phyloP scores from a whole-genome alignment of 2,113 vertebrate genomes.

The Columbina picui region DNA sequence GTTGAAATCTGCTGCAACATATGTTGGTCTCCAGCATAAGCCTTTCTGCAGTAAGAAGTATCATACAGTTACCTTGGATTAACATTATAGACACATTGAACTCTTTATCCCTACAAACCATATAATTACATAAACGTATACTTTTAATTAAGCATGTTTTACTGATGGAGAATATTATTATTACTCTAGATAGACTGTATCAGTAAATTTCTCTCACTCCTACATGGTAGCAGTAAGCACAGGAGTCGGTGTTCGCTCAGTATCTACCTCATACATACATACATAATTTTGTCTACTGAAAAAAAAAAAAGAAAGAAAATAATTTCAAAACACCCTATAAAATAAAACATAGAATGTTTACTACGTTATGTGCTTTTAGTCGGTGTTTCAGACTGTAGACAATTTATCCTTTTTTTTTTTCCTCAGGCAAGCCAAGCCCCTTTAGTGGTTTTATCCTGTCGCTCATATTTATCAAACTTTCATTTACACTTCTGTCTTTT shows the following conservation, averaged over 20 bases:
- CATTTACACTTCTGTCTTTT: background rate
- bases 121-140: background rate
- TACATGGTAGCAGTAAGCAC: background rate
- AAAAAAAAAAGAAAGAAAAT: background rate
- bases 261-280: background rate
- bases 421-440: background rate
- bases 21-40: background rate
- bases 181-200: background rate
- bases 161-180: background rate
- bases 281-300: background rate
- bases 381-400: background rate
- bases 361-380: background rate
- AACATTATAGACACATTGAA: background rate
- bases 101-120: background rate
- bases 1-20: background rate
- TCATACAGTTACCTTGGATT: background rate
- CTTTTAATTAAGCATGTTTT: background rate
- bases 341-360: background rate
- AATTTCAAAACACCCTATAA: background rate
- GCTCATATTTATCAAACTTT: background rate
- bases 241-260: background rate
- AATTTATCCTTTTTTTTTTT: background rate
- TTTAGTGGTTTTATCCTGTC: background rate
- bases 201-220: background rate
- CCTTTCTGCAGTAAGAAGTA: background rate